Evolutionary conservation across 1,140 invertebrate genomes (phyloP).

Genomic region (Drosophila pseudoobscura): DNA sequence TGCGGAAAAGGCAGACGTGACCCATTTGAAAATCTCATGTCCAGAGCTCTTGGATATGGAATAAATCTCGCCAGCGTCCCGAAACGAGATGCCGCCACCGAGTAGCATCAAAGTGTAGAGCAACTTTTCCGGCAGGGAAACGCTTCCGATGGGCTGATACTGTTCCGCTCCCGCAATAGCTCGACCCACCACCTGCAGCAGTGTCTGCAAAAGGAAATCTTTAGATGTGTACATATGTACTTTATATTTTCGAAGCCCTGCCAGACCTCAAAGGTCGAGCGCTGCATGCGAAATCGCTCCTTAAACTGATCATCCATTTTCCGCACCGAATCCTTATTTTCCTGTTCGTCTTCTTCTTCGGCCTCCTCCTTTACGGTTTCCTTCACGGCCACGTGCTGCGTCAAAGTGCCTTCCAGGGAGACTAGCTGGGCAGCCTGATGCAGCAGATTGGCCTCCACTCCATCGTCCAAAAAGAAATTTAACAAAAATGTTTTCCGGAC

Average conservation of each 20-base stretch:
- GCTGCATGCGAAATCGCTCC: conserved; percentile 38
- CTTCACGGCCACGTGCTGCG: not conserved
- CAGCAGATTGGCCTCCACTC: conserved; percentile 17
- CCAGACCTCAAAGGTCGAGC: conserved; percentile 34
- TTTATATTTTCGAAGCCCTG: not conserved
- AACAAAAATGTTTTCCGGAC: conserved; percentile 42
- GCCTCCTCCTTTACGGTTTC: no score
- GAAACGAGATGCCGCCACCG: conserved; percentile 38
- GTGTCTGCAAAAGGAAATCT: not conserved
- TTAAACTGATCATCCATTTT: conserved; percentile 41
- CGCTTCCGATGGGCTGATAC: conserved; percentile 25
- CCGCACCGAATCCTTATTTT: not conserved
- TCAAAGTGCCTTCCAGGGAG: not conserved
- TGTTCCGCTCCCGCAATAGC: conserved; percentile 19
- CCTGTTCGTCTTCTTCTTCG: not conserved
- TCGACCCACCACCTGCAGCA: conserved; percentile 23
- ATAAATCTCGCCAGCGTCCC: conserved; percentile 42
- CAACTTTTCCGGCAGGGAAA: conserved; percentile 36
- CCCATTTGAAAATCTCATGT: conserved; percentile 47
- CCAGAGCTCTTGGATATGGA: conserved; percentile 49
- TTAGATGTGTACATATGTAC: no score
- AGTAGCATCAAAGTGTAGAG: conserved; percentile 39
- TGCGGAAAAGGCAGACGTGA: conserved; percentile 24
- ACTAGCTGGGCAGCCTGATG: conserved; percentile 27
- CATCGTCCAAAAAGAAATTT: conserved; percentile 41